Conservation (phyloP, 2,888 invertebrate species). For the Rhaphigaster nebulosa region DNA sequence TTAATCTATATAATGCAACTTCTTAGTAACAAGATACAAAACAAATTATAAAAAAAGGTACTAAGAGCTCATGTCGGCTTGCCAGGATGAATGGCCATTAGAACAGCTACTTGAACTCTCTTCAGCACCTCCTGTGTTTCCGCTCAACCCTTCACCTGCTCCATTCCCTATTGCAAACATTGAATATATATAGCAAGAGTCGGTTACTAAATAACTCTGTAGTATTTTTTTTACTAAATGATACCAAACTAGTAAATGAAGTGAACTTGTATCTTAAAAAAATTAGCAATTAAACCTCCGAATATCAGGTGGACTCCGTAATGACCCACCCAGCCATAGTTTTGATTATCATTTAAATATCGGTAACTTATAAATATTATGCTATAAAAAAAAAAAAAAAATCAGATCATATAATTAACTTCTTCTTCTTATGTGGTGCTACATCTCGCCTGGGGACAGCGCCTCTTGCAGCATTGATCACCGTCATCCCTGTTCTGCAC, state of each 20-base stretch:
- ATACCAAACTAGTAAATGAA: neutral
- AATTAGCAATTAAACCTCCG: too few species aligned
- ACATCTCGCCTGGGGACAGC: too few species aligned
- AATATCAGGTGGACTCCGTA: too few species aligned
- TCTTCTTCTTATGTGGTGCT: too few species aligned
- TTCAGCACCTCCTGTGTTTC: slow-evolving; percentile 54
- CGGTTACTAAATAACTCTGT: neutral
- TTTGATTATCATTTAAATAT: too few species aligned
- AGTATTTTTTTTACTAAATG: neutral
- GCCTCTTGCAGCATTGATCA: too few species aligned
- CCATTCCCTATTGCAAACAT: slow-evolving; percentile 2
- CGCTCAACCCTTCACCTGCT: neutral
- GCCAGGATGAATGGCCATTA: slow-evolving; percentile 60
- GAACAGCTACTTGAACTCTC: slow-evolving; percentile 62
- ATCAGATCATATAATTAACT: too few species aligned
- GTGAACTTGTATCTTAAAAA: neutral
- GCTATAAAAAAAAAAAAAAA: too few species aligned
- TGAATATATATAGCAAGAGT: neutral
- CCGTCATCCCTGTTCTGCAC: too few species aligned
- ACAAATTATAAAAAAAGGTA: slow-evolving; percentile 52
- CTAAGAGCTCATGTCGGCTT: slow-evolving; percentile 59
- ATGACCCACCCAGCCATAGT: too few species aligned
- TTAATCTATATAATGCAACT: slow-evolving; percentile 45
- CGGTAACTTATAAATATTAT: too few species aligned
- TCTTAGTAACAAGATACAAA: slow-evolving; percentile 31